Conservation (phyloP, 2,797 vertebrate species). For the Ptychobarbus kaznakovi region DNA sequence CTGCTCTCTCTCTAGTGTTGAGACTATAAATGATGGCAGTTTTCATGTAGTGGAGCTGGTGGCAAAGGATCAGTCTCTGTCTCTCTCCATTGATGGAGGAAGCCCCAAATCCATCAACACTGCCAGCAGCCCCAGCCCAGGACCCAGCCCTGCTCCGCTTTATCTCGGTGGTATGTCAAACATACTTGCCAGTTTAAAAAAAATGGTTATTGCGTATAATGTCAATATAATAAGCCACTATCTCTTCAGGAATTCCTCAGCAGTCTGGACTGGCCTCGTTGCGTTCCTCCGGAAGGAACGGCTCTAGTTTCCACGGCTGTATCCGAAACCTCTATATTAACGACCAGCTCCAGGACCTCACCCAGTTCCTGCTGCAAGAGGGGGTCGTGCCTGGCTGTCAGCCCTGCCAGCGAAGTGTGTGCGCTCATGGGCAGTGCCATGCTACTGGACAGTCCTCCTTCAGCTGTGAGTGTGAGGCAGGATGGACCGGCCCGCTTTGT, state of each 20-base stretch:
- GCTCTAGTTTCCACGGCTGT: constrained; percentile 95
- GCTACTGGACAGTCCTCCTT: constrained; percentile 88
- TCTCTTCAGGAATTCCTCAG: constrained; percentile 88
- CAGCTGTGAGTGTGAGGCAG: constrained; percentile 92
- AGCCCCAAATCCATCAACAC: constrained; percentile 93
- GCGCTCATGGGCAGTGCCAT: constrained; percentile 90
- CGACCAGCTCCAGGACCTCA: constrained; percentile 92
- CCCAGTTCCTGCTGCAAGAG: constrained; percentile 82
- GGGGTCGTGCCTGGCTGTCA: constrained; percentile 95
- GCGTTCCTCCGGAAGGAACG: constrained; percentile 87
- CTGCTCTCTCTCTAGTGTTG: constrained; percentile 80
- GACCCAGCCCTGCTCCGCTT: constrained; percentile 89
- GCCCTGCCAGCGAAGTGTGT: constrained; percentile 90
- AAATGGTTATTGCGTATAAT: not conserved
- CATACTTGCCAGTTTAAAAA: not conserved
- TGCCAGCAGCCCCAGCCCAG: constrained; percentile 89
- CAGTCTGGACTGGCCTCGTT: constrained; percentile 85
- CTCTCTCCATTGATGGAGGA: constrained; percentile 93
- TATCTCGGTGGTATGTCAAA: constrained; percentile 90
- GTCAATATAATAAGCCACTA: not conserved
- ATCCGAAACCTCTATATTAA: constrained; percentile 94
- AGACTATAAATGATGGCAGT: constrained; percentile 97
- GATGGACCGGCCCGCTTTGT: constrained; percentile 90
- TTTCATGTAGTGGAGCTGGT: constrained; percentile 95
- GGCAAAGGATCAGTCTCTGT: constrained; percentile 89